These are phyloP conservation scores for Lochmaea crataegi DNA, from an alignment of 2,888 invertebrate species.

Conservation along the genomic window DNA sequence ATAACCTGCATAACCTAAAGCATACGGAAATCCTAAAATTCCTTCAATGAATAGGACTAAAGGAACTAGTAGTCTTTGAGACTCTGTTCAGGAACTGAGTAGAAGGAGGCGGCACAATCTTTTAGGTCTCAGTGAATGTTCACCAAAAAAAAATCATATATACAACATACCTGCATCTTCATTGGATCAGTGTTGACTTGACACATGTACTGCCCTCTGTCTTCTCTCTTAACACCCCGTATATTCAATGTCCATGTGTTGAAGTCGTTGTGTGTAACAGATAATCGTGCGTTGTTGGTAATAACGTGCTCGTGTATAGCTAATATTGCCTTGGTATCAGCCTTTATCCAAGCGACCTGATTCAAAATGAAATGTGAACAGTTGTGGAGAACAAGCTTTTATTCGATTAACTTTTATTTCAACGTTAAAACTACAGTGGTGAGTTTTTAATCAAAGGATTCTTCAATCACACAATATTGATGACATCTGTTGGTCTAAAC, in stretches of 20 bases:
- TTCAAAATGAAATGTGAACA: constrained; percentile 56
- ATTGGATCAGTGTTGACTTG: constrained; percentile 95
- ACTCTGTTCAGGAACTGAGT: no score
- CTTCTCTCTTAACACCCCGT: constrained; percentile 84
- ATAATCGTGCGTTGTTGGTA: constrained; percentile 89
- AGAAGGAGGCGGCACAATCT: no score
- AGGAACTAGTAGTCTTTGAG: no score
- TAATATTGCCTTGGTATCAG: constrained; percentile 91
- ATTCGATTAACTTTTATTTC: constrained; percentile 51
- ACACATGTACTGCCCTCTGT: constrained; percentile 93
- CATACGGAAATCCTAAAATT: no score
- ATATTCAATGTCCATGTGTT: constrained; percentile 94
- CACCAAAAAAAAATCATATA: background rate
- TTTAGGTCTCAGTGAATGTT: no score
- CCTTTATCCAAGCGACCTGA: constrained; percentile 96
- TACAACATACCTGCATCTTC: constrained; percentile 86
- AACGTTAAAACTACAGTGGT: constrained; percentile 40
- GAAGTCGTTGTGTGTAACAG: constrained; percentile 91
- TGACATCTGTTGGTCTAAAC: constrained; percentile 19
- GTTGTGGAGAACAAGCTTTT: constrained; percentile 51
- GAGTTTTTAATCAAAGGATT: constrained; percentile 36
- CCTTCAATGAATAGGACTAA: no score
- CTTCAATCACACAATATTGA: constrained; percentile 30
- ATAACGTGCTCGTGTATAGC: constrained; percentile 95
- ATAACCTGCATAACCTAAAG: no score